These are phyloP conservation scores for Microctenopoma stevenorrisi DNA, from an alignment of 2,797 vertebrate genomes.

Conservation along the genomic window DNA sequence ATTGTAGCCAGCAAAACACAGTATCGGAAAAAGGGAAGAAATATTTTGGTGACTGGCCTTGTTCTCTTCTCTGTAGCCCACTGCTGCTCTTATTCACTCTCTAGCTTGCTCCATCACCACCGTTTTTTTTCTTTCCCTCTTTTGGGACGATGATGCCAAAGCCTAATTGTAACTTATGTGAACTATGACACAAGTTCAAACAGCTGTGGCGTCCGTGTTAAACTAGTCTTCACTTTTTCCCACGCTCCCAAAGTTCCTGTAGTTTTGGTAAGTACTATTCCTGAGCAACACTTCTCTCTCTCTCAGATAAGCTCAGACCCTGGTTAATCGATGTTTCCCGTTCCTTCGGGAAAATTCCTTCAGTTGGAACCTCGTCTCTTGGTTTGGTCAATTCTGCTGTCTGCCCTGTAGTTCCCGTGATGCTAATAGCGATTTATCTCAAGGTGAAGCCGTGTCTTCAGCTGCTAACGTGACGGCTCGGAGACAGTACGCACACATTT, in stretches of 20 bases:
- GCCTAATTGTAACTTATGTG: neutral
- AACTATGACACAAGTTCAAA: neutral
- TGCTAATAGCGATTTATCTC: conserved; percentile 45
- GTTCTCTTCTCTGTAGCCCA: neutral
- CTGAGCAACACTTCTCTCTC: neutral
- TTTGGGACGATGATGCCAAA: neutral
- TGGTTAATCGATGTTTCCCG: neutral
- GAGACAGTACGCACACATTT: conserved; percentile 18
- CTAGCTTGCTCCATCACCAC: neutral
- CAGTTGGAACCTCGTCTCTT: neutral
- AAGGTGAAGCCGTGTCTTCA: conserved; percentile 43
- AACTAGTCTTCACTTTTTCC: neutral
- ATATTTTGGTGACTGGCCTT: neutral
- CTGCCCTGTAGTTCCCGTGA: conserved; percentile 18
- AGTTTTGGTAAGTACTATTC: neutral
- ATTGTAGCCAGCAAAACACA: too few relatives aligned
- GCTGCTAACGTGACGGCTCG: conserved; percentile 60
- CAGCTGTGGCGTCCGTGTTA: neutral
- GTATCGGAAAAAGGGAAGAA: too few relatives aligned
- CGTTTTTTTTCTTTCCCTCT: neutral
- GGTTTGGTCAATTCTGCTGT: conserved; percentile 11
- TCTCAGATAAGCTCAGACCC: neutral
- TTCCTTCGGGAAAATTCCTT: neutral
- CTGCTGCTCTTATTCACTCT: too few relatives aligned
- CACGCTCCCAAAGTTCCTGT: neutral